Percentiles rank a stretch among this genome's conserved stretches.
Evolutionary conservation across 2,797 vertebrate genomes (phyloP).

Genomic region (Anguilla anguilla): DNA sequence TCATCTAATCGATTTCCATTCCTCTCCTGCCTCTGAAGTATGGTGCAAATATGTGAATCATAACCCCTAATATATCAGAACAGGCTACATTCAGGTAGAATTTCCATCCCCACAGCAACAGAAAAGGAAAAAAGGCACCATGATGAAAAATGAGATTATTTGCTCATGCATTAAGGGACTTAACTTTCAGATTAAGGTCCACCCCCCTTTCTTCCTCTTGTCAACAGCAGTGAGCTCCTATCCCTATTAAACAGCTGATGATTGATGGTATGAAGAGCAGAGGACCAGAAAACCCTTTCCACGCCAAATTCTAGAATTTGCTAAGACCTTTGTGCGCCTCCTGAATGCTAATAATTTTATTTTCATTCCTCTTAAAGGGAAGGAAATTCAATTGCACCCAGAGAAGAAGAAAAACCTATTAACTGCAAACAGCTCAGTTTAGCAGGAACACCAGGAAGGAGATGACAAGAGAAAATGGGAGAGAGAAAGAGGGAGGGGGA

Average conservation of each 20-base stretch:
- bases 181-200: conserved; percentile 7
- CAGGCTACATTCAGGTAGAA: conserved; percentile 1
- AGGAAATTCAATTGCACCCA: conserved; percentile 3
- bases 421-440: neutral
- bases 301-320: conserved; percentile 11
- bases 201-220: conserved; percentile 2
- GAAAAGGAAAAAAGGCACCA: neutral
- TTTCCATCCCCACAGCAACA: conserved; percentile 1
- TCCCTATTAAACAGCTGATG: conserved; percentile 7
- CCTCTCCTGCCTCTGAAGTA: neutral
- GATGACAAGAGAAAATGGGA: neutral
- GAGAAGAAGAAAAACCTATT: conserved; percentile 9
- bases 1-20: neutral
- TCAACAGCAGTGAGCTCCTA: conserved; percentile 4
- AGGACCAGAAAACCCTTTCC: conserved; percentile 1
- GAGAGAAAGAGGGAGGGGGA: neutral
- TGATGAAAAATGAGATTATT: conserved; percentile 10
- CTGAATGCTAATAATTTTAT: conserved; percentile 19
- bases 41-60: neutral
- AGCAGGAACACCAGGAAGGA: neutral
- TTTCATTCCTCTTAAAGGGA: conserved; percentile 2
- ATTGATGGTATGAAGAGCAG: neutral
- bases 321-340: neutral
- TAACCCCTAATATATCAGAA: neutral
- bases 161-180: conserved; percentile 15